phyloP scores from a whole-genome alignment of 2,113 vertebrate genomes.

The Periophthalmus modestus region DNA sequence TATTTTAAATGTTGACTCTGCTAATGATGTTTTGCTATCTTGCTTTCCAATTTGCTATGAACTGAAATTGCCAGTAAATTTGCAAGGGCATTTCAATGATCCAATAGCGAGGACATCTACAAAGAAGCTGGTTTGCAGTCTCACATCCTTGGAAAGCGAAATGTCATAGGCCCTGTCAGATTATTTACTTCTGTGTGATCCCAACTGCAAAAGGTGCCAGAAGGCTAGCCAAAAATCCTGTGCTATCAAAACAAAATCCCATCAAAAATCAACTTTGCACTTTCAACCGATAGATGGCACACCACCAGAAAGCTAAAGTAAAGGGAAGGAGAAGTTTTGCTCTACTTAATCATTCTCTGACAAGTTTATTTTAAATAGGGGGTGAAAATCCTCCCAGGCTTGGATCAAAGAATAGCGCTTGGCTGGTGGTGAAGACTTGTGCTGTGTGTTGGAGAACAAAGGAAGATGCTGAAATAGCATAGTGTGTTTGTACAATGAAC shows the following conservation, averaged over 20 bases:
- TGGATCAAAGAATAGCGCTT: conserved; percentile 75
- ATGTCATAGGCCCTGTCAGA: too few relatives aligned
- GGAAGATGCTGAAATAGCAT: conserved; percentile 53
- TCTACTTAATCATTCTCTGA: conserved; percentile 72
- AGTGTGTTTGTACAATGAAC: conserved; percentile 26
- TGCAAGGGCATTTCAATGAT: background rate
- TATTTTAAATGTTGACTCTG: background rate
- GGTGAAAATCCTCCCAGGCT: conserved; percentile 62
- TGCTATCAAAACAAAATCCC: conserved; percentile 39
- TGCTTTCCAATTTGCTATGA: background rate
- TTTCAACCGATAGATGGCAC: conserved; percentile 45
- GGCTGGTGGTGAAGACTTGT: conserved; percentile 50
- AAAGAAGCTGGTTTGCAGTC: too few relatives aligned
- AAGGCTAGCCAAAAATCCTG: background rate
- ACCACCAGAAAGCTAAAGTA: conserved; percentile 8
- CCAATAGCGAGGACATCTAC: too few relatives aligned
- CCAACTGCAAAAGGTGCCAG: background rate
- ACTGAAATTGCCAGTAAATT: background rate
- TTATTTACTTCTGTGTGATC: background rate
- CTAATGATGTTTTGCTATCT: background rate
- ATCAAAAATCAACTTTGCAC: conserved; percentile 19
- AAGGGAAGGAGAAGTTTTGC: conserved; percentile 29
- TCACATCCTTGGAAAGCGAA: too few relatives aligned
- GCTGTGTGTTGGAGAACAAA: conserved; percentile 62
- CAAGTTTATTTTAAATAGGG: conserved; percentile 67